These are phyloP conservation scores for Microtus montanus DNA, from an alignment of 2,113 vertebrate species.

Conservation along the genomic window DNA sequence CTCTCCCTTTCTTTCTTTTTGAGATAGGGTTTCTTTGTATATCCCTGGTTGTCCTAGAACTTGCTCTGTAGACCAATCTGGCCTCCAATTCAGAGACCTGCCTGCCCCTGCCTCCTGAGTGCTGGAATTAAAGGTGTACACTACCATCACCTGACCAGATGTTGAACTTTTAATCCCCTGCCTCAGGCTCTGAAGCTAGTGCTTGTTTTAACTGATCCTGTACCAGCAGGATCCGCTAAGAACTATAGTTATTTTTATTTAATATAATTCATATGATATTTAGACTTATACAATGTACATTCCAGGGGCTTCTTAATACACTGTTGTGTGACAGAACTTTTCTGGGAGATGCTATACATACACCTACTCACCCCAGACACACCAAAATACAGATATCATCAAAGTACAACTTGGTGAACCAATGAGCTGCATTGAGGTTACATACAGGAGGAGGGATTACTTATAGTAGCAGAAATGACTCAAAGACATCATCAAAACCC, in stretches of 20 bases:
- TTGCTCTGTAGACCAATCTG: background rate
- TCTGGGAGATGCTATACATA: background rate
- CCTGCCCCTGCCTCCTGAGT: background rate
- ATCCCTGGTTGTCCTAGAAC: background rate
- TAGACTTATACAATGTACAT: background rate
- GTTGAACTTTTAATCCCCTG: background rate
- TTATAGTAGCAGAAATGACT: background rate
- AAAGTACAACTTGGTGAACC: background rate
- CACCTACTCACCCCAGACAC: background rate
- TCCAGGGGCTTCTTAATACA: background rate
- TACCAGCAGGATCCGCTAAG: background rate
- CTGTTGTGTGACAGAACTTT: background rate
- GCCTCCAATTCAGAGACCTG: background rate
- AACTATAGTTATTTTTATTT: background rate
- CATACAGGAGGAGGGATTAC: background rate
- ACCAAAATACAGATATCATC: background rate
- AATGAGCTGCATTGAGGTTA: too few species aligned
- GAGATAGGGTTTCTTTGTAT: background rate
- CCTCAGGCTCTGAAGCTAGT: background rate
- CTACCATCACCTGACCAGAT: background rate
- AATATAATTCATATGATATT: background rate
- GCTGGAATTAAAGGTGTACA: background rate
- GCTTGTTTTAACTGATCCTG: too few species aligned
- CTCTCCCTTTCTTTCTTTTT: too few species aligned
- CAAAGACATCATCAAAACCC: background rate